Conservation (phyloP, 2,113 vertebrate genomes). For the Thamnaconus septentrionalis region DNA sequence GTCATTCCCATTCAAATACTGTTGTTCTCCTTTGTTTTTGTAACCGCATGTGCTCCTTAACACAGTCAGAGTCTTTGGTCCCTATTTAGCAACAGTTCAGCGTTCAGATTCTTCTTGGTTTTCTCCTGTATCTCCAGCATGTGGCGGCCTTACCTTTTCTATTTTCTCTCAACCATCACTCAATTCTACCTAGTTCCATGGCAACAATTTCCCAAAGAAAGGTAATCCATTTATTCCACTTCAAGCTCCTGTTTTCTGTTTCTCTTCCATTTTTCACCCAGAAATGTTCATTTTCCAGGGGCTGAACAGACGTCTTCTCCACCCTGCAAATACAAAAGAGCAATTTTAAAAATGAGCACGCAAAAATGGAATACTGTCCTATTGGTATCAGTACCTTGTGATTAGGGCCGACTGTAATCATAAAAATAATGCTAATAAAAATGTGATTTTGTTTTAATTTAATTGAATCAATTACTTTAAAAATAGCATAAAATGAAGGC, state of each 20-base stretch:
- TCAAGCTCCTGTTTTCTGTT: constrained; percentile 41
- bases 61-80: constrained; percentile 63
- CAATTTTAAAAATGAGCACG: constrained; percentile 33
- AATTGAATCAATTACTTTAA: too few species aligned
- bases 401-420: too few species aligned
- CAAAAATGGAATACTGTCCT: neutral
- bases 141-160: constrained; percentile 53
- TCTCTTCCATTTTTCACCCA: constrained; percentile 55
- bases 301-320: constrained; percentile 40
- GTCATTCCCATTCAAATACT: constrained; percentile 48
- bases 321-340: constrained; percentile 59
- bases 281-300: constrained; percentile 46
- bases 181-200: constrained; percentile 62
- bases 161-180: constrained; percentile 56
- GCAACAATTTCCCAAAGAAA: constrained; percentile 60
- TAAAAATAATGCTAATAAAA: too few species aligned
- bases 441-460: too few species aligned
- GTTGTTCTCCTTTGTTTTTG: constrained; percentile 27
- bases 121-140: constrained; percentile 48
- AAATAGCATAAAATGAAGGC: too few species aligned
- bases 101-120: constrained; percentile 35
- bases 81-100: constrained; percentile 31
- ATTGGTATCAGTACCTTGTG: too few species aligned
- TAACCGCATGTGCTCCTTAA: constrained; percentile 37
- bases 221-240: constrained; percentile 71